Conservation (phyloP, 2,113 vertebrate genomes). For the Ornithorhynchus anatinus region DNA sequence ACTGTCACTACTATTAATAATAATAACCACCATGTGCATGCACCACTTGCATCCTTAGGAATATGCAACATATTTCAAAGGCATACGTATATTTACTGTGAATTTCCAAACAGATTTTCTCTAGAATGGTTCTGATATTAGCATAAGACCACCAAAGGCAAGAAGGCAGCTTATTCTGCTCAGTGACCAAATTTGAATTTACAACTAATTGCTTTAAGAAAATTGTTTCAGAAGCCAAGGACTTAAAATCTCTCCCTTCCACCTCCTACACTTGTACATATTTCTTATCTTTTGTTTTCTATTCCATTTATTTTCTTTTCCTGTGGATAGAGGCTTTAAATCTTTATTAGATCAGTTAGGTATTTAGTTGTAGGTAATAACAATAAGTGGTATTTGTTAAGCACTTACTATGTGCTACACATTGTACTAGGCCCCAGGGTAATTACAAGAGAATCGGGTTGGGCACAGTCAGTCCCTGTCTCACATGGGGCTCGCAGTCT, state of each 20-base stretch:
- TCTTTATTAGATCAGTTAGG: neutral
- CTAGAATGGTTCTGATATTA: neutral
- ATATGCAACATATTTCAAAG: constrained; percentile 11
- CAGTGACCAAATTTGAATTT: constrained; percentile 11
- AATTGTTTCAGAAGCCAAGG: neutral
- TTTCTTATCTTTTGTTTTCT: neutral
- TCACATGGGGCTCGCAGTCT: too few species aligned
- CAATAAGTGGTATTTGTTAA: too few species aligned
- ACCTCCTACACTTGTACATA: neutral
- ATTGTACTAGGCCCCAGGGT: too few species aligned
- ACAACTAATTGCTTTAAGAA: constrained; percentile 1
- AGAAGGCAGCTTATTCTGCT: too few species aligned
- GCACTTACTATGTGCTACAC: too few species aligned
- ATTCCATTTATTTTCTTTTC: neutral
- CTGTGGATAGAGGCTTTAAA: neutral
- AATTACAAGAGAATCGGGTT: too few species aligned
- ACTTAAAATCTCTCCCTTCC: neutral
- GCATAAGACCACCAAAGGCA: neutral
- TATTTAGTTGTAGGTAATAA: too few species aligned
- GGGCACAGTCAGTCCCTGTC: too few species aligned
- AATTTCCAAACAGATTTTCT: constrained; percentile 20
- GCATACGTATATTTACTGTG: neutral
- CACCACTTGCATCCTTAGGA: neutral
- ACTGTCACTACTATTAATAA: too few species aligned
- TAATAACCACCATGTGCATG: neutral